A percentile compares a stretch with the other conserved stretches of the same genome.
These are phyloP conservation scores for Ferrisia virgata DNA, from an alignment of 2,888 invertebrate genomes.

Conservation along the genomic window DNA sequence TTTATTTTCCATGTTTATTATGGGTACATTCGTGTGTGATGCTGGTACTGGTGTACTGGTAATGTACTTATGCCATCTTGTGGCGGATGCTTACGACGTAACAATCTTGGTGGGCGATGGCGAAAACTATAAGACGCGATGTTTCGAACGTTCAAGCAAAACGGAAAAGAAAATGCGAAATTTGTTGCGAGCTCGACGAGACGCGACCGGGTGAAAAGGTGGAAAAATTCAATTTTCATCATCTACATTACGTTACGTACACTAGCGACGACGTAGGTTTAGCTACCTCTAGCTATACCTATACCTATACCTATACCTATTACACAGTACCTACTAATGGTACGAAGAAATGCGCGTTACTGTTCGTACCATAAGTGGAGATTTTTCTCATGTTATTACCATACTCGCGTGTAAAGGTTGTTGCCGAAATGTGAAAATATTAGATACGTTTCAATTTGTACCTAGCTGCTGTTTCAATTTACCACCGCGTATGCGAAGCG, in stretches of 20 bases:
- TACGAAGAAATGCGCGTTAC: neutral
- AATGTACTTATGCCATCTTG: neutral
- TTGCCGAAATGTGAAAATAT: neutral
- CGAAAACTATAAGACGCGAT: no score
- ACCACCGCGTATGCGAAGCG: neutral
- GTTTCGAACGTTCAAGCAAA: neutral
- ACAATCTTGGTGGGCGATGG: no score
- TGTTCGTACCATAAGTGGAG: constrained; percentile 1
- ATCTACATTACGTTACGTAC: no score
- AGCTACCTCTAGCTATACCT: no score
- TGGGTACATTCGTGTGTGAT: no score
- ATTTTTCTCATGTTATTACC: neutral
- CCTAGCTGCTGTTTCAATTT: constrained; percentile 9
- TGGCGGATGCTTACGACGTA: neutral
- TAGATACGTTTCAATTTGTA: neutral
- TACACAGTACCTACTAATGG: neutral
- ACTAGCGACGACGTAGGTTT: no score
- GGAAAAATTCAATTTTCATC: neutral
- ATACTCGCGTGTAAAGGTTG: neutral
- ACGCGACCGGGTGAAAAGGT: neutral
- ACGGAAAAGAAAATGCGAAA: neutral
- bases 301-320: no score
- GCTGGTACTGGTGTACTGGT: no score
- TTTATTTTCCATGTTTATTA: neutral
- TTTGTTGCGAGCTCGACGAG: constrained; percentile 1